phyloP scores from a whole-genome alignment of 2,113 vertebrate species.

The Ptyas mucosa region DNA sequence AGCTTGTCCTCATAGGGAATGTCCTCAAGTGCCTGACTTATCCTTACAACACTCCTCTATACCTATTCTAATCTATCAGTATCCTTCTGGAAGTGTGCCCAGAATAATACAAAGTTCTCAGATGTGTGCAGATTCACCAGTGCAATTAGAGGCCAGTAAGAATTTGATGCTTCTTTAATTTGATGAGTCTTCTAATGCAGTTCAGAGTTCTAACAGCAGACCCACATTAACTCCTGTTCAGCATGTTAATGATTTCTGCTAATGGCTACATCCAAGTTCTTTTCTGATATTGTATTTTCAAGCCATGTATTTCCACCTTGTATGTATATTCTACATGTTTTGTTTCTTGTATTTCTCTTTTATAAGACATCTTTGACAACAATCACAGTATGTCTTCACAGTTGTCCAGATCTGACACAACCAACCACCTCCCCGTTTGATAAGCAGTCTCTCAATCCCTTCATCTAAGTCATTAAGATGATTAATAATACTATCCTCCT shows the following conservation, averaged over 20 bases:
- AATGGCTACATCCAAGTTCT: background rate
- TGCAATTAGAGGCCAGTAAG: background rate
- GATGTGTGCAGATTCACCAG: background rate
- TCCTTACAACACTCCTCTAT: background rate
- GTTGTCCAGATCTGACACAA: background rate
- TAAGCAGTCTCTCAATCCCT: background rate
- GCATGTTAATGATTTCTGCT: background rate
- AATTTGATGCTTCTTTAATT: background rate
- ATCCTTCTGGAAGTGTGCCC: background rate
- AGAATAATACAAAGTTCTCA: background rate
- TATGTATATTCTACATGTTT: background rate
- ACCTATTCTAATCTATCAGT: background rate
- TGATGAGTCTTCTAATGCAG: background rate
- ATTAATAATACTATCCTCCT: background rate
- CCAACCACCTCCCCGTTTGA: background rate
- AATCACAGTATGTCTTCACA: background rate
- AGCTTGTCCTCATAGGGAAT: background rate
- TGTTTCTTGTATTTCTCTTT: background rate
- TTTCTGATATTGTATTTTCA: background rate
- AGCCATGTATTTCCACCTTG: background rate
- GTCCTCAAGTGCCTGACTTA: background rate
- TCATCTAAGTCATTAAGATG: background rate
- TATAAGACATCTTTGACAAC: background rate
- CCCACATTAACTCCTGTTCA: background rate
- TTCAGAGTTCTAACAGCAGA: background rate